phyloP scores from a whole-genome alignment of 37 sponge, comb jelly and placozoan genomes.

The Hormiphora californensis region DNA sequence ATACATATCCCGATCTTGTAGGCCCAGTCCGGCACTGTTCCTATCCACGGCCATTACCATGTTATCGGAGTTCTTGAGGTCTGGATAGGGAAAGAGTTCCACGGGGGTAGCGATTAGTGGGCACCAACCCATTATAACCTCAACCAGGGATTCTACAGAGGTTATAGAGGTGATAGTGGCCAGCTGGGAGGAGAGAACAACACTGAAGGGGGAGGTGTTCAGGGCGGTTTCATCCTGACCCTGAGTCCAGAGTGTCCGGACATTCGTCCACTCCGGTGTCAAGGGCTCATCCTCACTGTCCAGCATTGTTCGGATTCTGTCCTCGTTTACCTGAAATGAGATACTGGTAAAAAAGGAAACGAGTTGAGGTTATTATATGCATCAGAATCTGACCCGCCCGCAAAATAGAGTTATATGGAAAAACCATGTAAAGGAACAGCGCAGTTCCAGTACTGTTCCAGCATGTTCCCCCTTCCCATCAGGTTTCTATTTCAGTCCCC shows the following conservation, averaged over 20 bases:
- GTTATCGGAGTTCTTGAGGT: conserved; percentile 8
- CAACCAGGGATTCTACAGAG: background rate
- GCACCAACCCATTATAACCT: background rate
- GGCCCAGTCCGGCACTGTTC: background rate
- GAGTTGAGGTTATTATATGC: too few species aligned
- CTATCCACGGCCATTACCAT: conserved; percentile 25
- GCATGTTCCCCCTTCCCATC: too few species aligned
- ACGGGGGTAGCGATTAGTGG: background rate
- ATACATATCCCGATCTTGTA: conserved; percentile 29
- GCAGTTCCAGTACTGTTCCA: too few species aligned
- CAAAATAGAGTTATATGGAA: too few species aligned
- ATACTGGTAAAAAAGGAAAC: too few species aligned
- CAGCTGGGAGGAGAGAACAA: background rate
- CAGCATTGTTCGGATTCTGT: background rate
- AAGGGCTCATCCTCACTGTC: background rate
- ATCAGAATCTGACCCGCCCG: too few species aligned
- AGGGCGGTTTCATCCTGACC: conserved; percentile 6
- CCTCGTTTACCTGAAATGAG: conserved; percentile 44
- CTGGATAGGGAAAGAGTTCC: background rate
- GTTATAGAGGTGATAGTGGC: background rate
- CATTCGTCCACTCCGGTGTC: background rate
- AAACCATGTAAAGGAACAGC: too few species aligned
- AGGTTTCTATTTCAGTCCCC: too few species aligned
- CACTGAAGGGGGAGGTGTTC: background rate
- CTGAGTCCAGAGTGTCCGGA: conserved; percentile 10